Base-by-base conservation (phyloP, 2,113 vertebrate genomes). In the Dicrurus megarhynchus region DNA sequence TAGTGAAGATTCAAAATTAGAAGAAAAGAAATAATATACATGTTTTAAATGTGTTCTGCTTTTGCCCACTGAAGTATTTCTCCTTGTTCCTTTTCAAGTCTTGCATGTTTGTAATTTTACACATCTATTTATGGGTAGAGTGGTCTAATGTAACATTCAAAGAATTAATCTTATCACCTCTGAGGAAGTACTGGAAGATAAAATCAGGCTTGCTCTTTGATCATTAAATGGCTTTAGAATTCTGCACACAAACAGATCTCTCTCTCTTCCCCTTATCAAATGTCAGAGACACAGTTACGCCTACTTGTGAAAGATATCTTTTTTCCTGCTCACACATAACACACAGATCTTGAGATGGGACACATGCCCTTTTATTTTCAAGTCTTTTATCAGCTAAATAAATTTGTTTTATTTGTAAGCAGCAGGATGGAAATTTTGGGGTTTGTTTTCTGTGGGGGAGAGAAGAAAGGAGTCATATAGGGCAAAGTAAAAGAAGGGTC, bases 141-240 rank as follows among this genome's bases (percentile, higher is more conserved):
- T 1, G 13, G 19, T 44, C 67, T 80, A 95, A 92, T 5, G 11
- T 57, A 88, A 78, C 85, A 92, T 75, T 92, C 89, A 90, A 95
- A 96, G 85, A 93, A 92, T 93, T 95, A 93, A 89, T 92, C 93
- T 96, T 96, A 96, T 96, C 93, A 64, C 44, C 46, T 79, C 52
- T 64, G 79, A 95, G 93, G 93, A 95, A 96, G 90, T 88, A 80
- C 76, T 70, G 74, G 37, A 84, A 93, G 95, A 96, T 90, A 96
- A 94, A 92, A 96, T 97, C 95, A 95, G 73, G 26, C 84, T 87
- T 89, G 64, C 76, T 93, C 88, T 95, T 96, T 95, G 90, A 96
- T 96, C 92, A 56, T 87, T 94, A 88, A 95, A 96, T 80, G 71
- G 52, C 68, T 94, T 84, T 56, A 90, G 88, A 93, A 93, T 94